Conservation (phyloP, 1,140 invertebrate genomes). For the Eriosoma lanigerum region DNA sequence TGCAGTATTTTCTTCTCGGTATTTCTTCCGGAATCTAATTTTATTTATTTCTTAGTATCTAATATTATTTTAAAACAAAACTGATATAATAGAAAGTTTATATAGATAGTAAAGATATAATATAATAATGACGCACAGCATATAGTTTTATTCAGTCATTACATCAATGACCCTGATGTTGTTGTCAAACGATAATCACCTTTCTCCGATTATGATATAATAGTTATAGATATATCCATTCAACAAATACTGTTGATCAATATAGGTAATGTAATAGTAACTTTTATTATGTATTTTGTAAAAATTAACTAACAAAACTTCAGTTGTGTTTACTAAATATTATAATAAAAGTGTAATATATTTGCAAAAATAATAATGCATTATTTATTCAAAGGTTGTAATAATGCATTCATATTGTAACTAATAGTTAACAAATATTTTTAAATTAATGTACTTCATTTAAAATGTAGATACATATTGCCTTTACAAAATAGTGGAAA, state of each 20-base stretch:
- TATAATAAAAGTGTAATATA: not conserved
- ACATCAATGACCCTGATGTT: constrained; percentile 42
- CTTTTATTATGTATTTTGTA: not conserved
- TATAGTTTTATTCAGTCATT: constrained; percentile 14
- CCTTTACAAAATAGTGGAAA: too few relatives aligned
- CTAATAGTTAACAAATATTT: too few relatives aligned
- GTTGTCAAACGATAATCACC: constrained; percentile 19
- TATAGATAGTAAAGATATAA: not conserved
- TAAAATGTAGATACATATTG: too few relatives aligned
- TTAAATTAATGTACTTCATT: too few relatives aligned
- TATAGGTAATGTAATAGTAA: not conserved
- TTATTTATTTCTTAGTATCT: too few relatives aligned
- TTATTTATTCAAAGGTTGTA: too few relatives aligned
- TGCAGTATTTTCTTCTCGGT: too few relatives aligned
- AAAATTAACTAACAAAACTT: not conserved
- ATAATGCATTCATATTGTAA: too few relatives aligned
- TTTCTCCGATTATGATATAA: constrained; percentile 48
- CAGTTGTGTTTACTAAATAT: not conserved
- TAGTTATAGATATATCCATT: not conserved
- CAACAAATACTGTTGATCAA: not conserved
- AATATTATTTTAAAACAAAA: not conserved
- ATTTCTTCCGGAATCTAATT: too few relatives aligned
- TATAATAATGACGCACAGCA: not conserved
- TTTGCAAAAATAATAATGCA: not conserved
- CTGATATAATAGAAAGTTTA: constrained; percentile 39